A percentile compares a stretch with the other conserved stretches of the same genome.
phyloP scores from a whole-genome alignment of 2,113 vertebrate genomes.

The Clarias batrachus region DNA sequence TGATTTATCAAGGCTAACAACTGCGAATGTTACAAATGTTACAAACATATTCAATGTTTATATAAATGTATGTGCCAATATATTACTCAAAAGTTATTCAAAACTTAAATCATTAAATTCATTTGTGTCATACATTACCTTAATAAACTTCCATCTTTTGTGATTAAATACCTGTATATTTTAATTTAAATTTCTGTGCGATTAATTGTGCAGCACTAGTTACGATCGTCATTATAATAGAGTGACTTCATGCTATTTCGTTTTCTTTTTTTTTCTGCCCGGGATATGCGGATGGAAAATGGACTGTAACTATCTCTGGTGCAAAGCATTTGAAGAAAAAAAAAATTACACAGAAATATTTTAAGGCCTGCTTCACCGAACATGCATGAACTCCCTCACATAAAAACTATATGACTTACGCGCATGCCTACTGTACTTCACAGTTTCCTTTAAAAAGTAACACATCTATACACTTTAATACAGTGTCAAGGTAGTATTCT shows the following conservation, averaged over 20 bases:
- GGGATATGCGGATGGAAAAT: not conserved
- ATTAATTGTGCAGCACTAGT: too few relatives aligned
- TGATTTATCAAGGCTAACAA: too few relatives aligned
- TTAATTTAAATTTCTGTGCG: too few relatives aligned
- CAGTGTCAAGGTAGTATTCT: not conserved
- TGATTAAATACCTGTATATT: too few relatives aligned
- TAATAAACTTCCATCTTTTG: too few relatives aligned
- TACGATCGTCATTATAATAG: not conserved
- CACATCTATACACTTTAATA: not conserved
- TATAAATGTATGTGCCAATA: too few relatives aligned
- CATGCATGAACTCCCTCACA: not conserved
- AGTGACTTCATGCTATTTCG: not conserved
- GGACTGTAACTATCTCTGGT: not conserved
- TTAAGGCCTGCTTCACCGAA: not conserved
- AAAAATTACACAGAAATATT: not conserved
- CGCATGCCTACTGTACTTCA: not conserved
- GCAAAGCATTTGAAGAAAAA: not conserved
- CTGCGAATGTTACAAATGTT: too few relatives aligned
- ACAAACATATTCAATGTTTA: too few relatives aligned
- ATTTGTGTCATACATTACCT: too few relatives aligned
- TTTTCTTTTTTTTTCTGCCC: not conserved
- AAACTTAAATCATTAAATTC: too few relatives aligned
- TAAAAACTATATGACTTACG: not conserved
- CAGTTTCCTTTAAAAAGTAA: too few relatives aligned
- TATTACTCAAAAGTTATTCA: too few relatives aligned